Evolutionary conservation across 2,797 vertebrate species (phyloP), one percentile per base, ranked within the genome.

Genomic region (Atherinosoma microstoma): DNA sequence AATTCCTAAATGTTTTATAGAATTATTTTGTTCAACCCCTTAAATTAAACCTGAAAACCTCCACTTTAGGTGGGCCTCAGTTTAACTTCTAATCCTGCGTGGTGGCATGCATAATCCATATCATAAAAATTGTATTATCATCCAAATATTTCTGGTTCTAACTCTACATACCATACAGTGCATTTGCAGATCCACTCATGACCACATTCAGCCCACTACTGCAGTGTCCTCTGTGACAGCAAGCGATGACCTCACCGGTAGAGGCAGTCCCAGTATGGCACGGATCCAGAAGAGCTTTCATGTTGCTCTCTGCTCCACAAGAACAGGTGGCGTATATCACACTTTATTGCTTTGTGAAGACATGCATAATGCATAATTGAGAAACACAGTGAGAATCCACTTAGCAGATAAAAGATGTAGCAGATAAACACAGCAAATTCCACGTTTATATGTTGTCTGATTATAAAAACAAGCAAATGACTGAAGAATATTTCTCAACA

Each of bases 191-290:
- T 29, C 57, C 15, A 70, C 35, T 61, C 53, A 59, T 29, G 68
- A 60, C 60, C 71, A 69, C 59, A 73, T 75, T 72, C 59, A 70
- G 54, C 54, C 61, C 73, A 73, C 62, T 76, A 34, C 83, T 81
- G 84, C 80, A 88, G 84, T 81, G 80, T 87, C 83, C 79, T 82
- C 68, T 15, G 61, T 67, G 72, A 69, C 30, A 2, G 59, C 29
- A 1, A 73, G 63, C 42, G 3, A 76, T 68, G 82, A 84, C 80
- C 72, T 87, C 80, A 76, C 63, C 10, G 35, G 51, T 70, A 11
- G 62, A 74, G 82, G 64, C 62, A 80, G 67, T 78, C 53, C 84
- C 70, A 58, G 54, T 47, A 11, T 81, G 86, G 77, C 77, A 58
- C 1, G 0, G 9, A 6, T 65, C 86, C 82, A 87, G 54, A 59